These are phyloP conservation scores for Drosophila santomea DNA, from an alignment of 1,140 invertebrate species.

Conservation along the genomic window DNA sequence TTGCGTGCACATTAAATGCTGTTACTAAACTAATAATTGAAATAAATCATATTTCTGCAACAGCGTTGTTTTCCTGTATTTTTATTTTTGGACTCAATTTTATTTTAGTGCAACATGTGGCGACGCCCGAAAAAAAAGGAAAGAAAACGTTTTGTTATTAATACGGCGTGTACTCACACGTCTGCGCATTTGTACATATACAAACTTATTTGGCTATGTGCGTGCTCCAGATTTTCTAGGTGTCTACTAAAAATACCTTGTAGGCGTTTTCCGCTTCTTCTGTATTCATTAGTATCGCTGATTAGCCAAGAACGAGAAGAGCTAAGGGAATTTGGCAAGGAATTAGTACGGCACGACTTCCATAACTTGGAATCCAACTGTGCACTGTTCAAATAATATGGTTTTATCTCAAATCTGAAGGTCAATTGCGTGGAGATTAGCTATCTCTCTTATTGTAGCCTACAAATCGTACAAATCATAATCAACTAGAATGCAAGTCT, in stretches of 20 bases:
- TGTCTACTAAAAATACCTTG: constrained; percentile 75
- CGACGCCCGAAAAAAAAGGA: constrained; percentile 30
- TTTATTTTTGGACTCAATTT: constrained; percentile 4
- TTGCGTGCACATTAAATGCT: constrained; percentile 28
- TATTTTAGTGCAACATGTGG: constrained; percentile 48
- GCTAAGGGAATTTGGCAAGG: background rate
- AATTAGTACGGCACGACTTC: background rate
- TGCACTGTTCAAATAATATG: background rate
- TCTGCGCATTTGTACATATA: background rate
- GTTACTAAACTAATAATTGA: constrained; percentile 35
- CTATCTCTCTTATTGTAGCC: too few species aligned
- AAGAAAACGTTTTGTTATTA: constrained; percentile 25
- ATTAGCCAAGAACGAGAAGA: constrained; percentile 56
- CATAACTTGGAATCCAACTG: background rate
- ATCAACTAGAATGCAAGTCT: too few species aligned
- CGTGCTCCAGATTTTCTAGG: constrained; percentile 55
- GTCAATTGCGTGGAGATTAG: too few species aligned
- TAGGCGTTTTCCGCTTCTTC: constrained; percentile 59
- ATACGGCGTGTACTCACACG: constrained; percentile 20
- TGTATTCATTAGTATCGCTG: constrained; percentile 55
- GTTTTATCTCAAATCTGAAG: background rate
- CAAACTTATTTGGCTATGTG: constrained; percentile 12
- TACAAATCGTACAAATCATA: too few species aligned
- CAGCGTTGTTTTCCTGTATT: background rate
- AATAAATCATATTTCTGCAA: constrained; percentile 36